A percentile compares a stretch with the other conserved stretches of the same genome.
Conservation (phyloP, 2,888 invertebrate genomes). For the Hanleya hanleyi region DNA sequence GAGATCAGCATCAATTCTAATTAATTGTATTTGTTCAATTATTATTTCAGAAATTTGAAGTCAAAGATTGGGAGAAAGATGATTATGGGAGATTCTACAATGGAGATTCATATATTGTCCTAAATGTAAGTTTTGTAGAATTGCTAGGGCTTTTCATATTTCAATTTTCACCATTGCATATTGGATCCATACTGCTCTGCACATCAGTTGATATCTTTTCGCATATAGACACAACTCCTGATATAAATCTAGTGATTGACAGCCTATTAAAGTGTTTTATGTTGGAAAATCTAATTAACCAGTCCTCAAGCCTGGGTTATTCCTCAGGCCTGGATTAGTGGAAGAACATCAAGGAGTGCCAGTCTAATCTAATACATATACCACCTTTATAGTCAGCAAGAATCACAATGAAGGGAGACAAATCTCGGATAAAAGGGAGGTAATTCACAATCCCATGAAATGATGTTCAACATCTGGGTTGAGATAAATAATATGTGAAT, state of each 20-base stretch:
- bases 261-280: not conserved
- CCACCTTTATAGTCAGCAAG: too few species aligned
- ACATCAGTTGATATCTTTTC: too few species aligned
- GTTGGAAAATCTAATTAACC: not conserved
- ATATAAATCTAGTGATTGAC: not conserved
- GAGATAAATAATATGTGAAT: too few species aligned
- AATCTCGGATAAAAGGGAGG: too few species aligned
- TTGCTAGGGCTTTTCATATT: not conserved
- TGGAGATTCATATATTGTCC: conserved; percentile 68
- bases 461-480: too few species aligned
- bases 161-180: conserved; percentile 15
- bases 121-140: conserved; percentile 55
- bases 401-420: too few species aligned
- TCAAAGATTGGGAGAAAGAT: conserved; percentile 55
- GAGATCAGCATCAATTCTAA: not conserved
- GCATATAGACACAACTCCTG: not conserved
- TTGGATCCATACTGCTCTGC: not conserved
- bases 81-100: conserved; percentile 67
- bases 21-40: not conserved
- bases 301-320: too few species aligned
- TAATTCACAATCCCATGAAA: too few species aligned
- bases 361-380: too few species aligned
- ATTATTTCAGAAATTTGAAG: conserved; percentile 59
- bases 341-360: too few species aligned
- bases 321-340: too few species aligned